These are phyloP conservation scores for Tragelaphus oryx DNA, from an alignment of 2,797 vertebrate species.

Conservation along the genomic window DNA sequence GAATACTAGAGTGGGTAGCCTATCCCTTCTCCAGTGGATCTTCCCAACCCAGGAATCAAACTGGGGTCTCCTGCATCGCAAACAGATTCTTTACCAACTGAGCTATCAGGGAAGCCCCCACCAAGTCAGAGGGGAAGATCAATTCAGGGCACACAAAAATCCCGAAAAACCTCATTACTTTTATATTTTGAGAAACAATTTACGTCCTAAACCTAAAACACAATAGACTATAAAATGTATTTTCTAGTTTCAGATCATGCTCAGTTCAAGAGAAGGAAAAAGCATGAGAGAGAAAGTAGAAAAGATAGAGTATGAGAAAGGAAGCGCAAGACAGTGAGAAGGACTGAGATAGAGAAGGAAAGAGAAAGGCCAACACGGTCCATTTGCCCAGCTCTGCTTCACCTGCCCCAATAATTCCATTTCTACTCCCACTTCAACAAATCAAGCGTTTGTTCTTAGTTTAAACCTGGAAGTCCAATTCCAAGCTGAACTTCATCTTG, in stretches of 20 bases:
- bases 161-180: not conserved
- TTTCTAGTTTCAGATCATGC: not conserved
- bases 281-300: conserved; percentile 26
- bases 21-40: not conserved
- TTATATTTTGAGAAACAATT: not conserved
- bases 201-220: conserved; percentile 4
- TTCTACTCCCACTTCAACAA: not conserved
- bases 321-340: not conserved
- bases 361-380: not conserved
- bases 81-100: not conserved
- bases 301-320: not conserved
- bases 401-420: too few species aligned
- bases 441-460: not conserved
- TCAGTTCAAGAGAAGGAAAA: conserved; percentile 25
- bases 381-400: not conserved
- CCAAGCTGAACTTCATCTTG: not conserved
- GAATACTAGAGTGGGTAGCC: not conserved
- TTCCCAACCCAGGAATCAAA: not conserved
- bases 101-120: not conserved
- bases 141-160: not conserved
- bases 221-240: not conserved
- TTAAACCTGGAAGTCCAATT: not conserved
- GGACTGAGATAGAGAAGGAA: conserved; percentile 25
- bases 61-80: not conserved
- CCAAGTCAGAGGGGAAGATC: not conserved